These are phyloP conservation scores for Gephyroberyx darwinii DNA, from an alignment of 2,797 vertebrate species.

Conservation along the genomic window DNA sequence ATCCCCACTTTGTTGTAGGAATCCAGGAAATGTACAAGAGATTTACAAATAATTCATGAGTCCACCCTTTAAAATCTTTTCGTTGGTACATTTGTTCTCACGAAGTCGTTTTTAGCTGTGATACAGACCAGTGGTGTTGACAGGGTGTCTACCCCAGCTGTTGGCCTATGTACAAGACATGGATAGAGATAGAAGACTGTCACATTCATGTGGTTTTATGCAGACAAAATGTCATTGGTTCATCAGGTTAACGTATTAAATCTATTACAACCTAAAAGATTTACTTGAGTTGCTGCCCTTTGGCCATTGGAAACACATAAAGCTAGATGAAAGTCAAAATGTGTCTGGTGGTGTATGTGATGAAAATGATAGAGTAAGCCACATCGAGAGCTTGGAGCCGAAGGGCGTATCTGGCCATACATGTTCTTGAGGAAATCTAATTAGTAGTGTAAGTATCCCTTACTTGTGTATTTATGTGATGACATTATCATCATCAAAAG, in stretches of 20 bases:
- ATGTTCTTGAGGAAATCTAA: no score
- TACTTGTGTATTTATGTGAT: no score
- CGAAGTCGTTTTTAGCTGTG: constrained; percentile 53
- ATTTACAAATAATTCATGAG: not conserved
- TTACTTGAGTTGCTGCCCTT: not conserved
- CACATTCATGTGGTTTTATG: constrained; percentile 9
- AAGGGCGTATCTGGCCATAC: not conserved
- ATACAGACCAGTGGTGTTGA: constrained; percentile 9
- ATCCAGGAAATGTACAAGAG: constrained; percentile 49
- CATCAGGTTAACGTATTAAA: not conserved
- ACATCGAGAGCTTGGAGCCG: constrained; percentile 2
- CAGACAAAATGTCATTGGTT: constrained; percentile 13
- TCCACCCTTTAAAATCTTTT: not conserved
- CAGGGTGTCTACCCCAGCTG: constrained; percentile 49
- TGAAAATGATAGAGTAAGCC: not conserved
- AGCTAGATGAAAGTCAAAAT: no score
- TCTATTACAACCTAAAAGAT: no score
- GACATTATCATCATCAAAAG: no score
- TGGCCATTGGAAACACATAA: not conserved
- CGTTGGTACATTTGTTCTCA: not conserved
- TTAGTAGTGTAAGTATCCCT: no score
- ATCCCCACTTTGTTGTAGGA: not conserved
- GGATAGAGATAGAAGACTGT: constrained; percentile 45
- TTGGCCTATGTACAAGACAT: constrained; percentile 58
- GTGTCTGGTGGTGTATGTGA: not conserved